These are phyloP conservation scores for Sebastes goodei DNA, from an alignment of 2,797 vertebrate species.

Conservation along the genomic window DNA sequence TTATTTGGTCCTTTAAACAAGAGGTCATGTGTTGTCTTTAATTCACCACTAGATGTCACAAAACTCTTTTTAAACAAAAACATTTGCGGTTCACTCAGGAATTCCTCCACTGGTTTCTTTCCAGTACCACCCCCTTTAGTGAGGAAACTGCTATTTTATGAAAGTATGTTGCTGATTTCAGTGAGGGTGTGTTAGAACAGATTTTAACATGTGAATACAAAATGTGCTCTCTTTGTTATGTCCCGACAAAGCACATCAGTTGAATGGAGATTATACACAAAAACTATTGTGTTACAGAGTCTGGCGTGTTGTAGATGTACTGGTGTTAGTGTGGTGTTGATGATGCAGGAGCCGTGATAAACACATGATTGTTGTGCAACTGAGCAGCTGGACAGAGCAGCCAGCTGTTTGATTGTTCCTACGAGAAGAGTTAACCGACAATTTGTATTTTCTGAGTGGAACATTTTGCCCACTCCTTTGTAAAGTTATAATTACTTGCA, in stretches of 20 bases:
- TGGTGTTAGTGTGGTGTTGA: background rate
- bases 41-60: conserved; percentile 48
- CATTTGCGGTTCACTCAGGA: background rate
- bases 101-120: background rate
- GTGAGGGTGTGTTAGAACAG: background rate
- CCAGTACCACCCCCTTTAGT: background rate
- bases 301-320: background rate
- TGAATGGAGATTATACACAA: background rate
- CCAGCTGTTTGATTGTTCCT: background rate
- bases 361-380: background rate
- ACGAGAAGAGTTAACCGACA: too few relatives aligned
- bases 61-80: background rate
- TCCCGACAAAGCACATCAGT: background rate
- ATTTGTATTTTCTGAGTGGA: background rate
- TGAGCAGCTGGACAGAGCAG: background rate
- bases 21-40: background rate
- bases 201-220: background rate
- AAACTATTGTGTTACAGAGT: background rate
- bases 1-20: background rate
- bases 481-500: background rate
- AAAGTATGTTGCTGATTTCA: background rate
- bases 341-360: background rate
- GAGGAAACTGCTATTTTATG: background rate
- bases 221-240: background rate
- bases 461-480: background rate